These are phyloP conservation scores for Macrobrachium rosenbergii DNA, from an alignment of 1,140 invertebrate genomes.

Conservation along the genomic window DNA sequence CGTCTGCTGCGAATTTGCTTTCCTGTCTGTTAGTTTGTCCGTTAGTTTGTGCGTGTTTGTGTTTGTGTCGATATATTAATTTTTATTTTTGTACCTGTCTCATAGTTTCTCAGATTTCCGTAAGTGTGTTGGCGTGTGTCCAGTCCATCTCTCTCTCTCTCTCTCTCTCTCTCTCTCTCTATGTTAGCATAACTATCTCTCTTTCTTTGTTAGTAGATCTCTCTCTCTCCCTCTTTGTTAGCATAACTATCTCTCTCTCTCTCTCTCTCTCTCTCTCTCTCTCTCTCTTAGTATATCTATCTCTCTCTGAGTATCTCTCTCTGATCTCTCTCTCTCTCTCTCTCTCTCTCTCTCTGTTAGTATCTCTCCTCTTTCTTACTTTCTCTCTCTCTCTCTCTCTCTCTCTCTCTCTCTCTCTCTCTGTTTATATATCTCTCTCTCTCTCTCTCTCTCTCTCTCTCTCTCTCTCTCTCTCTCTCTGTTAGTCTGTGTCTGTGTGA, in stretches of 20 bases:
- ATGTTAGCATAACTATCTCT: slow-evolving; percentile 2
- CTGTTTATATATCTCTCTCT: neutral
- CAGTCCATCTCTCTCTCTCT: slow-evolving; percentile 3
- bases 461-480: slow-evolving; percentile 4
- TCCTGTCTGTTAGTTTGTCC: no score
- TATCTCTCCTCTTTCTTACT: neutral
- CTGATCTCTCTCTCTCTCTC: slow-evolving; percentile 20
- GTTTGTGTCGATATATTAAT: no score
- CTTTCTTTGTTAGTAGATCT: neutral
- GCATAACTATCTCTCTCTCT: slow-evolving; percentile 29
- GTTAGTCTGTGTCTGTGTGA: no score
- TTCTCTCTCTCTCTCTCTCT: slow-evolving; percentile 34
- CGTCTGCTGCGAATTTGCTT: no score
- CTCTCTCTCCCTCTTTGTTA: neutral
- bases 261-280: slow-evolving; percentile 24
- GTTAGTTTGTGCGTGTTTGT: no score
- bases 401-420: slow-evolving; percentile 13
- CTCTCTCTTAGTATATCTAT: neutral
- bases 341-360: neutral
- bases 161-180: slow-evolving; percentile 33
- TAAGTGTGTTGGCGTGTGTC: neutral
- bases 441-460: slow-evolving; percentile 32
- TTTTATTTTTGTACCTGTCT: no score
- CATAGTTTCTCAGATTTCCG: neutral
- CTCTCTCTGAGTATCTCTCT: slow-evolving; percentile 5